Evolutionary conservation across 2,888 invertebrate genomes (phyloP), one percentile per base, ranked within the genome.

Genomic region (Drosophila testacea): DNA sequence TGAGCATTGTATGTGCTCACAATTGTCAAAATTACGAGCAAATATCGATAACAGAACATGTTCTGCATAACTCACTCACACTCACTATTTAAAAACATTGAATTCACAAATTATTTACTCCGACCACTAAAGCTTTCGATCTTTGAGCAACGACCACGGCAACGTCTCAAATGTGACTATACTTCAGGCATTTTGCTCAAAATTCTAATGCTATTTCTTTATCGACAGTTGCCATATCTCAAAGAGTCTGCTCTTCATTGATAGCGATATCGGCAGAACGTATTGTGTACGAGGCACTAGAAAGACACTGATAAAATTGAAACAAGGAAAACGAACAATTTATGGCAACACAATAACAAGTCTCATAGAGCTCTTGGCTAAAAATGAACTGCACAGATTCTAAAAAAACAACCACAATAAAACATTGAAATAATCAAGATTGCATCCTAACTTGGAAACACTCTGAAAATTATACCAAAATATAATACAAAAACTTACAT

Each of bases 101-200:
- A 59, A 65, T 52, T 80, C 34, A 50, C 28, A 6, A 54, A 5
- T 50, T 30, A 11, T 46, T 41, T 39, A 27, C 46, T n/a, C 34
- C 30, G 16, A 28, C 22, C 38, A n/a, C 16, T 10, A 0, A 16
- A 4, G n/a, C 22, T 51, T 27, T 38, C 22, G n/a, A 38, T 27
- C 27, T 10, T 52, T 39, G 39, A 52, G 32, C 32, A 22, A 32
- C 38, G 30, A 9, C 61, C 42, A 61, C 50, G 61, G 41, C 73
- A 48, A 81, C 65, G 72, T 41, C 64, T 67, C 68, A 57, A 50
- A 39, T 63, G 41, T 62, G 64, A 88, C 83, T 88, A 63, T 70
- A 63, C 48, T 52, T 10, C 46, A 47, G 48, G 69, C 51, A 42
- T 51, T 68, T 22, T 30, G 48, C 34, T 13, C 41, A 30, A 39